Evolutionary conservation across 2,797 vertebrate species (phyloP).

Genomic region (Pseudochromis fuscus): DNA sequence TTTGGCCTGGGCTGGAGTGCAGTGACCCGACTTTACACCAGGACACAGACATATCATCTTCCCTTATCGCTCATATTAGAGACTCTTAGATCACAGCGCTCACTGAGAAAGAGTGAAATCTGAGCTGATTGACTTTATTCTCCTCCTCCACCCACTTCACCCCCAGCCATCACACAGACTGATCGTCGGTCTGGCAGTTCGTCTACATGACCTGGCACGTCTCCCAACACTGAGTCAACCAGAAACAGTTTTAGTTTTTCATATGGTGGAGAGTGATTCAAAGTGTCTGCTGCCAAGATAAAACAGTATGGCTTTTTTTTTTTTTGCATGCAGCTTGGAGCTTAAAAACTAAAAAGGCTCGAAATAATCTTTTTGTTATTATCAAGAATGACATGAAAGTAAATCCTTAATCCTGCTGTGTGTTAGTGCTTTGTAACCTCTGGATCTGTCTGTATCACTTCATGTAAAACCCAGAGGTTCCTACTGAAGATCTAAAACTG

Average conservation of each 20-base stretch:
- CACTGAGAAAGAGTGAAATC: conserved; percentile 48
- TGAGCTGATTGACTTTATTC: conserved; percentile 34
- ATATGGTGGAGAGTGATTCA: conserved; percentile 1
- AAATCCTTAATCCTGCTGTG: too few species aligned
- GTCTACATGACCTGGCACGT: conserved; percentile 63
- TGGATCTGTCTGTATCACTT: too few species aligned
- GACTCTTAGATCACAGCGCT: not conserved
- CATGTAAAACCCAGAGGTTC: not conserved
- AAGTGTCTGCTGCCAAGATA: conserved; percentile 13
- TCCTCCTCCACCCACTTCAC: conserved; percentile 28
- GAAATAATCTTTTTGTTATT: not conserved
- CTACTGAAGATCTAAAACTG: not conserved
- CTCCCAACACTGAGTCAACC: conserved; percentile 42
- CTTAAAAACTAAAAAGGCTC: not conserved
- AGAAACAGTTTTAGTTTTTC: conserved; percentile 33
- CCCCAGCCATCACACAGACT: conserved; percentile 25
- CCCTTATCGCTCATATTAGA: not conserved
- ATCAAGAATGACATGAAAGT: too few species aligned
- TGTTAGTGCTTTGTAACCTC: too few species aligned
- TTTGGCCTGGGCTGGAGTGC: conserved; percentile 9
- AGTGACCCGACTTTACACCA: conserved; percentile 3
- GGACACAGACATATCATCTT: not conserved
- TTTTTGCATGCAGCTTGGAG: not conserved
- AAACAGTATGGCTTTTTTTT: not conserved
- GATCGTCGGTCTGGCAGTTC: conserved; percentile 24